Evolutionary conservation across 2,888 invertebrate species (phyloP).

Genomic region (Bembecia ichneumoniformis): DNA sequence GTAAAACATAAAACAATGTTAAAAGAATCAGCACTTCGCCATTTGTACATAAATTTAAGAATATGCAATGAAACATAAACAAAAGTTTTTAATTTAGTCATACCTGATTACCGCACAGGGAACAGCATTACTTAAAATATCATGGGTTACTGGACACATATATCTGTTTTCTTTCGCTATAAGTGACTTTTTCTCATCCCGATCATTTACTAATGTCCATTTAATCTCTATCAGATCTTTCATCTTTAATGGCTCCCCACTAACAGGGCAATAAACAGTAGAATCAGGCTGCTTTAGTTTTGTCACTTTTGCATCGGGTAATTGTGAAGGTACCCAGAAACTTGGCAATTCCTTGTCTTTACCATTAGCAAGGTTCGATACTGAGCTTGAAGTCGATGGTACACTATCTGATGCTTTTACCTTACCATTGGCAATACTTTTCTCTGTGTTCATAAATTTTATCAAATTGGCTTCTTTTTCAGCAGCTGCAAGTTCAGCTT

Average conservation of each 20-base stretch:
- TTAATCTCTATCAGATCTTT: slow-evolving; percentile 95
- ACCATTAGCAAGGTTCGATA: slow-evolving; percentile 85
- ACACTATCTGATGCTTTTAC: slow-evolving; percentile 16
- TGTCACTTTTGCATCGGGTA: slow-evolving; percentile 84
- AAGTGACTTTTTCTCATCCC: slow-evolving; percentile 87
- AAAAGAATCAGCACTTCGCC: too few species aligned
- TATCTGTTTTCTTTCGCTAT: slow-evolving; percentile 93
- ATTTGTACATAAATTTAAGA: slow-evolving; percentile 3
- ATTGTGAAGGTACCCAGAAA: slow-evolving; percentile 96
- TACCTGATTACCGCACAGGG: slow-evolving; percentile 91
- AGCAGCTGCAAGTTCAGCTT: slow-evolving; percentile 78
- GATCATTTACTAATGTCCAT: slow-evolving; percentile 92
- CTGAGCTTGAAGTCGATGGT: slow-evolving; percentile 56
- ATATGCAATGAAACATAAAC: background rate
- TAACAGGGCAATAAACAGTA: slow-evolving; percentile 56
- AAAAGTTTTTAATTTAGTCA: background rate
- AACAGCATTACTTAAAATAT: slow-evolving; percentile 93
- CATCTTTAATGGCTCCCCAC: slow-evolving; percentile 83
- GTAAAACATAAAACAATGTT: too few species aligned
- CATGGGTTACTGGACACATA: slow-evolving; percentile 98
- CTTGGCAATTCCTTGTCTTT: slow-evolving; percentile 89
- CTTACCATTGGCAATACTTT: slow-evolving; percentile 75
- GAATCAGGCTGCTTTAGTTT: slow-evolving; percentile 64
- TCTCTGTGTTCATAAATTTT: slow-evolving; percentile 87
- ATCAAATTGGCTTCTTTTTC: slow-evolving; percentile 82